Conservation (phyloP, 2,888 invertebrate species). For the Acleris literana region DNA sequence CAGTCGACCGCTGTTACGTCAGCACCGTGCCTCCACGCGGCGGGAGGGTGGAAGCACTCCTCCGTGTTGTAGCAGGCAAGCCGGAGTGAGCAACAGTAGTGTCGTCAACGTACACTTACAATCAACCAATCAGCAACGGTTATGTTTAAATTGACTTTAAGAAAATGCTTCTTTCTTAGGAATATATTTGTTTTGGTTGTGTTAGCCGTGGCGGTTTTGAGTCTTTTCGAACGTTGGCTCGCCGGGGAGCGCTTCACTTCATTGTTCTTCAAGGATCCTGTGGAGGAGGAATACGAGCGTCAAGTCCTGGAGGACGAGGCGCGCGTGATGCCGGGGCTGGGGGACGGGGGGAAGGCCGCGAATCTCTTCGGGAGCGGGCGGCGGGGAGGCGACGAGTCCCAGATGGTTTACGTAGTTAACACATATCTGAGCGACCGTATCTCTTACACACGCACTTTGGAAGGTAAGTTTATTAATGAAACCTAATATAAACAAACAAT, state of each 20-base stretch:
- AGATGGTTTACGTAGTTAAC: slow-evolving; percentile 94
- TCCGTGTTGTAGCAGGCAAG: no score
- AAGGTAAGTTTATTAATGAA: slow-evolving; percentile 67
- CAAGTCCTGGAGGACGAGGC: slow-evolving; percentile 85
- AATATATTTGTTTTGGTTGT: slow-evolving; percentile 61
- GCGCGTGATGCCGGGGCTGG: slow-evolving; percentile 87
- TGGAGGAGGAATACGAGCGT: slow-evolving; percentile 67
- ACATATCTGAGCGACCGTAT: slow-evolving; percentile 94
- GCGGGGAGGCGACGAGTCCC: slow-evolving; percentile 86
- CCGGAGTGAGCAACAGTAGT: no score
- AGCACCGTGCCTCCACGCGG: no score
- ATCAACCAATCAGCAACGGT: no score
- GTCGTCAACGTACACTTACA: no score
- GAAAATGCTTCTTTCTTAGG: slow-evolving; percentile 69
- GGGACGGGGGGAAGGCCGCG: slow-evolving; percentile 88
- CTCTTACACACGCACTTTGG: slow-evolving; percentile 91
- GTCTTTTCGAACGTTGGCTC: slow-evolving; percentile 72
- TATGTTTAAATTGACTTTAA: slow-evolving; percentile 68
- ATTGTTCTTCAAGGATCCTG: slow-evolving; percentile 51
- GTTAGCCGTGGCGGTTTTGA: slow-evolving; percentile 62
- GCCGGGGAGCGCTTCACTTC: slow-evolving; percentile 63
- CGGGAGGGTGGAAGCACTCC: no score
- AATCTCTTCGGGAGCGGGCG: slow-evolving; percentile 86
- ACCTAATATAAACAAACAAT: no score
- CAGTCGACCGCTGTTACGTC: no score